These are phyloP conservation scores for Zeuzera pyrina DNA, from an alignment of 2,888 invertebrate species.

Conservation along the genomic window DNA sequence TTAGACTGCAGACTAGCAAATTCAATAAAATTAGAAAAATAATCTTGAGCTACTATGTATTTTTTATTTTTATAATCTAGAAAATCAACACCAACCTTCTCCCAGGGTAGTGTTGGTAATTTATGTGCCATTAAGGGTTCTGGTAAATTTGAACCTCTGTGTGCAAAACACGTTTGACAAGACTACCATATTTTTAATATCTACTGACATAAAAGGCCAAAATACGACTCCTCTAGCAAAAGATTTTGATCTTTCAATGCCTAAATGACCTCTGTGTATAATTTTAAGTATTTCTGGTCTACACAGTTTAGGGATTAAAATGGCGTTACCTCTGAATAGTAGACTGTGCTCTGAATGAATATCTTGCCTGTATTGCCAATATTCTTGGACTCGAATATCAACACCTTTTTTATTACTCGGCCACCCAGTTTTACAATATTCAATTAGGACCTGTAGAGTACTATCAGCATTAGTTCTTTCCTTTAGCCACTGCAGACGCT, in stretches of 20 bases:
- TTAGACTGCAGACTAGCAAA: slow-evolving; percentile 9
- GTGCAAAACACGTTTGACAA: too few species aligned
- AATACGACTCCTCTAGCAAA: too few species aligned
- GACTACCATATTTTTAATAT: too few species aligned
- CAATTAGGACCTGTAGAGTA: slow-evolving; percentile 6
- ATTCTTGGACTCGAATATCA: slow-evolving; percentile 5
- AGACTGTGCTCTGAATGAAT: slow-evolving; percentile 6
- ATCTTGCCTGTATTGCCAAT: too few species aligned
- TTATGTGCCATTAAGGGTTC: too few species aligned
- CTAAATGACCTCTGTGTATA: too few species aligned
- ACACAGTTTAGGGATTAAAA: slow-evolving; percentile 11
- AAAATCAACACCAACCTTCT: slow-evolving; percentile 17
- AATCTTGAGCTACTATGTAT: slow-evolving; percentile 14
- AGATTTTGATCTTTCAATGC: too few species aligned
- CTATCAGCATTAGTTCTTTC: slow-evolving; percentile 6
- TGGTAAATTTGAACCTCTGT: too few species aligned
- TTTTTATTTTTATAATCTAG: slow-evolving; percentile 14
- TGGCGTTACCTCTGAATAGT: slow-evolving; percentile 9
- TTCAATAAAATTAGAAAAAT: slow-evolving; percentile 19
- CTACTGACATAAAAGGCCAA: too few species aligned
- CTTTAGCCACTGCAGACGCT: slow-evolving; percentile 6
- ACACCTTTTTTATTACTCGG: too few species aligned
- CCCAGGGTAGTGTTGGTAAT: too few species aligned
- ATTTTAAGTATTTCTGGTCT: too few species aligned
- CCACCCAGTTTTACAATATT: slow-evolving; percentile 9